Percentiles rank a stretch among this genome's conserved stretches.
These are phyloP conservation scores for Drosophila subpulchrella DNA, from an alignment of 1,140 invertebrate species.

Conservation along the genomic window DNA sequence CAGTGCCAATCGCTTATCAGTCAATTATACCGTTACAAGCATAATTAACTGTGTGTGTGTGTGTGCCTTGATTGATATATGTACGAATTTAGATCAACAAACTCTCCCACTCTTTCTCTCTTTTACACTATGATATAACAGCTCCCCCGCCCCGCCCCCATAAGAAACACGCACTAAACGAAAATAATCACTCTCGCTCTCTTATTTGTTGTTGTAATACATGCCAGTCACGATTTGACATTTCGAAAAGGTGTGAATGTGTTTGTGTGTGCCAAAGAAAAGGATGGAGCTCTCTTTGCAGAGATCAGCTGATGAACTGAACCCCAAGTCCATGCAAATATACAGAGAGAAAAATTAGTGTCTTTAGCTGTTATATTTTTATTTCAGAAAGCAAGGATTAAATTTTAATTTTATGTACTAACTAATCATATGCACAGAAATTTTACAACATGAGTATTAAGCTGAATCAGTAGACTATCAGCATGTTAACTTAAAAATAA, in stretches of 20 bases:
- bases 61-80: slow-evolving; percentile 49
- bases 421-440: too few species aligned
- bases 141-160: not conserved
- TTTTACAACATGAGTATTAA: too few species aligned
- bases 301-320: slow-evolving; percentile 3
- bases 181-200: slow-evolving; percentile 28
- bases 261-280: not conserved
- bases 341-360: not conserved
- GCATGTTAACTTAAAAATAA: too few species aligned
- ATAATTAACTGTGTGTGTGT: slow-evolving; percentile 18
- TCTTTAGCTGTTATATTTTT: too few species aligned
- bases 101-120: slow-evolving; percentile 22
- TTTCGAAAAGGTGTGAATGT: slow-evolving; percentile 25
- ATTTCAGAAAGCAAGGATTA: too few species aligned
- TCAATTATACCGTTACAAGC: slow-evolving; percentile 55
- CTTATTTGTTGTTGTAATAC: slow-evolving; percentile 8
- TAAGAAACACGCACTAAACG: slow-evolving; percentile 17
- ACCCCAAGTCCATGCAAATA: slow-evolving; percentile 16
- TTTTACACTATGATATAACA: slow-evolving; percentile 58
- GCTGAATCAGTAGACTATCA: too few species aligned
- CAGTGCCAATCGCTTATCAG: slow-evolving; percentile 57
- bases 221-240: slow-evolving; percentile 41
- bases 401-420: not conserved
- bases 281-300: slow-evolving; percentile 4
- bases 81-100: slow-evolving; percentile 50